Conservation (phyloP, 2,888 invertebrate species). For the Drosophila sordidula region DNA sequence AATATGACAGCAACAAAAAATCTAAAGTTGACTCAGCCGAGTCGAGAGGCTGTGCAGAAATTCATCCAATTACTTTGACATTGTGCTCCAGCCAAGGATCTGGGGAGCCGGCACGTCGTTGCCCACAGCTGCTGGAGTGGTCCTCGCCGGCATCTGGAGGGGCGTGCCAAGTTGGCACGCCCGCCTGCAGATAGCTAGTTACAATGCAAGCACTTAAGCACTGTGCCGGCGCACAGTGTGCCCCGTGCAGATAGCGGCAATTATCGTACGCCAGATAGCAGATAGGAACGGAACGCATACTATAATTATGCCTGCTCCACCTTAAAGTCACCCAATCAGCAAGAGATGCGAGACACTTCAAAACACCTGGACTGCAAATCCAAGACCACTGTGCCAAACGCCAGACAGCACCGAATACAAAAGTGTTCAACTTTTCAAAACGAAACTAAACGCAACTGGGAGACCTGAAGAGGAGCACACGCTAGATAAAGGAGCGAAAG, state of each 20-base stretch:
- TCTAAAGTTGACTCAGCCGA: conserved; percentile 24
- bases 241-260: conserved; percentile 28
- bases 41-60: conserved; percentile 45
- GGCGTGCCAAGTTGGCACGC: conserved; percentile 72
- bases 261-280: conserved; percentile 4
- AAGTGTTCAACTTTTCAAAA: conserved; percentile 42
- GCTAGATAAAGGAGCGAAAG: not conserved
- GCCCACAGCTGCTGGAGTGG: conserved; percentile 55
- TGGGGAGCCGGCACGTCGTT: conserved; percentile 13
- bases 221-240: conserved; percentile 50
- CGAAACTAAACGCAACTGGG: conserved; percentile 58
- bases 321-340: conserved; percentile 42
- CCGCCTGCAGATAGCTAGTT: conserved; percentile 72
- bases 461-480: conserved; percentile 9
- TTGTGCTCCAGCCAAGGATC: conserved; percentile 44
- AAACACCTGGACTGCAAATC: conserved; percentile 12
- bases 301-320: conserved; percentile 43
- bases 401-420: conserved; percentile 5
- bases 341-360: conserved; percentile 11
- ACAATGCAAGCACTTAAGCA: conserved; percentile 64
- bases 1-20: conserved; percentile 43
- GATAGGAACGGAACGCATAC: conserved; percentile 5
- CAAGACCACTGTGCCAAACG: conserved; percentile 49
- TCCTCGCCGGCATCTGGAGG: conserved; percentile 44
- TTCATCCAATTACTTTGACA: conserved; percentile 80